Evolutionary conservation across 2,113 vertebrate species (phyloP), one percentile per base, ranked within the genome.

Genomic region (Leptodactylus fuscus): DNA sequence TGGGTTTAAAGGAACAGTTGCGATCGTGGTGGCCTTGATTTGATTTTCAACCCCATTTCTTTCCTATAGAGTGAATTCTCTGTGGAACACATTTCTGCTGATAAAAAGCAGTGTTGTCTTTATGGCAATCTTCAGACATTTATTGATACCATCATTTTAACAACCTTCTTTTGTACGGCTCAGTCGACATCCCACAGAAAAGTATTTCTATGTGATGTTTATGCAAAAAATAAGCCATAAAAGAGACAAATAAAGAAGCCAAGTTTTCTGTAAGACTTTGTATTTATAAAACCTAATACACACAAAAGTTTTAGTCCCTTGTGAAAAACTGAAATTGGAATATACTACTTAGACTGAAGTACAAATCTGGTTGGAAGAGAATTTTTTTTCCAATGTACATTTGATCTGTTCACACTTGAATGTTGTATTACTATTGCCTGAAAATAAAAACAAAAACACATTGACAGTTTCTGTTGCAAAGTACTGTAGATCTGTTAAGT

Each of bases 1-100:
- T 86, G 84, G 49, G 84, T 86, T 86, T 86, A 86, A 86, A 86
- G 76, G 36, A 48, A 60, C 84, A 81, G 65, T 29, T 34, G 51
- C 51, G 5, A 69, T 46, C 36, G 53, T n/a, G 36, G 38, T 34
- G 77, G 76, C 67, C 77, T 86, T 80, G 76, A 81, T 81, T 60
- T 86, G 77, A 79, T 81, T 55, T 73, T 81, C 65, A 86, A 71
- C 67, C 77, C 78, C 65, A 81, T 86, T 79, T 44, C 76, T 70
- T 86, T 69, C 76, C 84, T 34, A 49, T 58, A 41, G 65, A 86
- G 51, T 44, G 27, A 27, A 58, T 58, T 73, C 84, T 86, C 84
- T 18, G 44, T 79, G 75, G 82, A 53, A 44, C 75, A 71, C 46
- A 49, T 62, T 49, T 41, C 48, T n/a, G 36, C 84, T 73, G 84